These are phyloP conservation scores for Cavia porcellus DNA, from an alignment of 2,113 vertebrate genomes.

Conservation along the genomic window DNA sequence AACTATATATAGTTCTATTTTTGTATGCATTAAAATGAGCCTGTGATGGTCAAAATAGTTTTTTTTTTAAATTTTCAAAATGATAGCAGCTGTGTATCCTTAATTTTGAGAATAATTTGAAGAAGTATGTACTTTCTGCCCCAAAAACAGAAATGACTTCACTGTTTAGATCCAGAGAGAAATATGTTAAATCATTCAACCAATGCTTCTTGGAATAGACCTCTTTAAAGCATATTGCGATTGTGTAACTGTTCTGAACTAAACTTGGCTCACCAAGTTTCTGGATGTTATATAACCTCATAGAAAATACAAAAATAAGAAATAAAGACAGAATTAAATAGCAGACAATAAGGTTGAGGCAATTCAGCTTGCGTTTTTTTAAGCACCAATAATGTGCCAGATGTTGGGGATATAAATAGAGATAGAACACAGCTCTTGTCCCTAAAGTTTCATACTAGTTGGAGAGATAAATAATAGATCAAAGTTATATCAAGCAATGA, in stretches of 20 bases:
- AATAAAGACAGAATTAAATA: slow-evolving; percentile 68
- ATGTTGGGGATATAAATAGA: slow-evolving; percentile 20
- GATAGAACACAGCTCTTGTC: background rate
- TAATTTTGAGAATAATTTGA: slow-evolving; percentile 76
- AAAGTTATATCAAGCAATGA: background rate
- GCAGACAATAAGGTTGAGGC: slow-evolving; percentile 41
- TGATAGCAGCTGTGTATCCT: slow-evolving; percentile 75
- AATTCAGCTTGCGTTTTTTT: background rate
- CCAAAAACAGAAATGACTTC: slow-evolving; percentile 75
- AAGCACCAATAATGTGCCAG: background rate
- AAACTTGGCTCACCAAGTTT: slow-evolving; percentile 78
- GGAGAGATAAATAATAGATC: background rate
- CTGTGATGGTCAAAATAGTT: slow-evolving; percentile 74
- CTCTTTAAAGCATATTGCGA: slow-evolving; percentile 79
- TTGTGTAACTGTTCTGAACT: slow-evolving; percentile 85
- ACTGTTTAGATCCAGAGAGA: slow-evolving; percentile 76
- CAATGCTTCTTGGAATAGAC: slow-evolving; percentile 74
- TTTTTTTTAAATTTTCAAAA: slow-evolving; percentile 71
- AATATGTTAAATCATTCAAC: slow-evolving; percentile 79
- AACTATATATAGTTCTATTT: slow-evolving; percentile 76
- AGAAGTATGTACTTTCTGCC: slow-evolving; percentile 52
- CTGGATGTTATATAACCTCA: slow-evolving; percentile 74
- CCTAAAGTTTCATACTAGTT: background rate
- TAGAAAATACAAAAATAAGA: slow-evolving; percentile 76
- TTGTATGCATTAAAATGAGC: slow-evolving; percentile 70